Evolutionary conservation across 2,888 invertebrate species (phyloP).

Genomic region (Drosophila subsilvestris): DNA sequence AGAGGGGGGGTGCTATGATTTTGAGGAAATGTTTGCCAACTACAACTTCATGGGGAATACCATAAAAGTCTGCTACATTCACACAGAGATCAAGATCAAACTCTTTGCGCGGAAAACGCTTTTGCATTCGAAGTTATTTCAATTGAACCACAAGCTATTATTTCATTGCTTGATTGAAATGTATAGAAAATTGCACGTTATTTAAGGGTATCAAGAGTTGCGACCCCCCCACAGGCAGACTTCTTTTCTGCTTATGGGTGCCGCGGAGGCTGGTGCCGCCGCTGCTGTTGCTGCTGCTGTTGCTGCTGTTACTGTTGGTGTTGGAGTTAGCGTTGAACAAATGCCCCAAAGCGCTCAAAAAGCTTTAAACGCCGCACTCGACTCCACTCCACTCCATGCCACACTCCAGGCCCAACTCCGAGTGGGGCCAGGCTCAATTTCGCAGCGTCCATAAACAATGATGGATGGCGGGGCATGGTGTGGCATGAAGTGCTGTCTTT

Average conservation of each 20-base stretch:
- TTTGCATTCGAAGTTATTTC: no score
- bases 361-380: conserved; percentile 71
- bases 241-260: neutral
- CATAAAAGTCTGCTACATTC: no score
- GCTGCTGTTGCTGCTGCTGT: conserved; percentile 14
- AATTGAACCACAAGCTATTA: neutral
- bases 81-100: no score
- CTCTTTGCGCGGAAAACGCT: no score
- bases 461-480: conserved; percentile 10
- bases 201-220: neutral
- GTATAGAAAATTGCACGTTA: neutral
- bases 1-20: neutral
- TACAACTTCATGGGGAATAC: no score
- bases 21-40: neutral
- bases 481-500: conserved; percentile 14
- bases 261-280: conserved; percentile 15
- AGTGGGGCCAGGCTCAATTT: conserved; percentile 65
- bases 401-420: conserved; percentile 44
- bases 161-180: neutral
- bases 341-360: conserved; percentile 80
- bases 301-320: conserved; percentile 18
- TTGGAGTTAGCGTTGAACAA: conserved; percentile 70
- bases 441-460: conserved; percentile 74
- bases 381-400: conserved; percentile 43
- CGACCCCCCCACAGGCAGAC: neutral